Base-by-base conservation (phyloP, 2,888 invertebrate species). In the Sesamia inferens region DNA sequence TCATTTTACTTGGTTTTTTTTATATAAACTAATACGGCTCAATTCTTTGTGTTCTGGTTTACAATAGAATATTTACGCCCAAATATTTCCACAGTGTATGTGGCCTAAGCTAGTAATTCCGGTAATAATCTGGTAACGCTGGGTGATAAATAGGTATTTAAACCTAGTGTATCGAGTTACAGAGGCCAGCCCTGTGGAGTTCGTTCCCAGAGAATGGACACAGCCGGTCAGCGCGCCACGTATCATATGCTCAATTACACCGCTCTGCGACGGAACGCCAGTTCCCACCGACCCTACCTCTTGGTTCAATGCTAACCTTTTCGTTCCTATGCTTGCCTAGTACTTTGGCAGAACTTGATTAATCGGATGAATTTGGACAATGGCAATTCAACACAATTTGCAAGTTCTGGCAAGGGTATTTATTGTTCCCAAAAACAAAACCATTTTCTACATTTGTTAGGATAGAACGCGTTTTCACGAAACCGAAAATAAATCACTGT, bases 201-300 rank as follows among this genome's bases (percentile, higher is more conserved):
- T 84, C 87, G 90, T 91, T 93, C 90, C 88, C 89, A 88, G 88
- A 89, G 89, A 91, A 86, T 91, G 92, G 92, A 87, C 92, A 89
- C 93, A 93, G 92, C 90, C 92, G 93, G 91, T 85, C 90, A 92
- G 88, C 91, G 90, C 86, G 86, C 87, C 88, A 88, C 90, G 91
- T 91, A 94, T 94, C 92, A 93, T 89, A 94, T 94, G 94, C 92
- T 93, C 94, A 94, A 94, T 94, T 95, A 93, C 94, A 92, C 92
- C 85, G 87, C 87, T 79, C 85, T 81, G 87, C 89, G 86, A 90
- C 88, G 83, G 79, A 82, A 81, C 81, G 83, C 84, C 86, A 78
- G 81, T 81, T 81, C 67, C 76, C 76, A 81, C 71, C 74, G 75
- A 72, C 71, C 71, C 80, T 83, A 83, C 83, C 78, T 79, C 74